Base-by-base conservation (phyloP, 2,888 invertebrate genomes). In the Hypomecis atomaria region DNA sequence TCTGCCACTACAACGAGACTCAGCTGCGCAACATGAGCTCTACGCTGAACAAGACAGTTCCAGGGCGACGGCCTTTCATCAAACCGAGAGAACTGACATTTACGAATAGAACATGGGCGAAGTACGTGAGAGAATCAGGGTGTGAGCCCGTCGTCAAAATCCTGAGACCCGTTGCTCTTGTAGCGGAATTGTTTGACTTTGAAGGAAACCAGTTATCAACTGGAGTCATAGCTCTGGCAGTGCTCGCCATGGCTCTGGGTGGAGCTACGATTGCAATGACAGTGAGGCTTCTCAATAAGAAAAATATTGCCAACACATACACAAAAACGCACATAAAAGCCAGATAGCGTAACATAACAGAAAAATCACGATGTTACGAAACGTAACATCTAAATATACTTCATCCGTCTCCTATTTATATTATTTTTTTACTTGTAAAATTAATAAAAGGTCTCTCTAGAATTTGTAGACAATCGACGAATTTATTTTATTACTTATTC, bases 81-180 rank as follows among this genome's bases (percentile, higher is more conserved):
- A 94, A 94, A 70, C 94, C 93, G 0, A 92, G 94, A 70, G 94
- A 94, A 70, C 76, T 94, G 36, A 93, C 94, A 0, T 89, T 88
- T 63, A 93, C 94, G 0, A 94, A 94, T 71, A 93, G 95, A 71
- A 96, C 96, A 0, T 96, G 96, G 96, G 95, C 95, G 0, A 95
- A 96, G 78, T 96, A 95, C 73, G 94, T 95, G 6, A 89, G 95
- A 59, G 95, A 95, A 77, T 95, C 95, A 0, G 94, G 94, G 33
- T 95, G 95, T 75, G 94, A 89, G 54, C 93, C 92, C 0, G 91
- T 93, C 2, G 93, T 93, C 5, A 92, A 92, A 71, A 93, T 93
- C 61, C 72, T 93, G 38, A 81, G 86, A 52, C 93, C 93, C 0
- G 84, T 92, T 0, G 92, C 92, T 2, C 77, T 89, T 42, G 77